Percentiles rank a stretch among this genome's conserved stretches.
phyloP scores from a whole-genome alignment of 2,888 invertebrate species.

The Nomada ruficornis region DNA sequence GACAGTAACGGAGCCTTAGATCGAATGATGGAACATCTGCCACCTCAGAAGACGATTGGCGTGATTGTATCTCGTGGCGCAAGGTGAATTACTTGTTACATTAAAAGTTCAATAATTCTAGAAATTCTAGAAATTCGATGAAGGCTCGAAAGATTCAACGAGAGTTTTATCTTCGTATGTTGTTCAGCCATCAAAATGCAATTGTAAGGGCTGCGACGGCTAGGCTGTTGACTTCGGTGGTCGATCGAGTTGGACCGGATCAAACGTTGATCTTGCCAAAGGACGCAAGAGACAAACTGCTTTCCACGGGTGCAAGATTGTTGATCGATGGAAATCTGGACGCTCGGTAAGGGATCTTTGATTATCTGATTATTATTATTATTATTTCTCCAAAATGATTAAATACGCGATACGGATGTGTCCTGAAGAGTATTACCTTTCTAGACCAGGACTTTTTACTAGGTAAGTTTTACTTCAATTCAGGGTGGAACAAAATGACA shows the following conservation, averaged over 20 bases:
- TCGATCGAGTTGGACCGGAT: constrained; percentile 90
- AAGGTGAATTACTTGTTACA: constrained; percentile 77
- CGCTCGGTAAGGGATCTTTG: constrained; percentile 87
- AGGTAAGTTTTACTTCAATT: no score
- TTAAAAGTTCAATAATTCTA: background rate
- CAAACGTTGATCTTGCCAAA: constrained; percentile 89
- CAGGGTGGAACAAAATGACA: no score
- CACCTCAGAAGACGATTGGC: constrained; percentile 88
- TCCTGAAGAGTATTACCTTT: no score
- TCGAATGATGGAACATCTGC: constrained; percentile 91
- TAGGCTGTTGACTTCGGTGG: constrained; percentile 90
- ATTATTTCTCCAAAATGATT: no score
- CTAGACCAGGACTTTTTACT: no score
- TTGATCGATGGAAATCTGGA: constrained; percentile 94
- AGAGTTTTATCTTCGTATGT: background rate
- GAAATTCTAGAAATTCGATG: background rate
- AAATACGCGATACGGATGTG: no score
- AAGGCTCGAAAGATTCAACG: background rate
- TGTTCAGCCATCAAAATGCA: constrained; percentile 91
- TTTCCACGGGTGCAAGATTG: constrained; percentile 93
- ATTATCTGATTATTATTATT: background rate
- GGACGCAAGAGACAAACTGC: constrained; percentile 92
- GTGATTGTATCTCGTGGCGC: constrained; percentile 90
- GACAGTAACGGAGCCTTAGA: constrained; percentile 94
- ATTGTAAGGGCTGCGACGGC: constrained; percentile 94